Base-by-base conservation (phyloP, 2,888 invertebrate species). In the Cryptophagus acutangulus region DNA sequence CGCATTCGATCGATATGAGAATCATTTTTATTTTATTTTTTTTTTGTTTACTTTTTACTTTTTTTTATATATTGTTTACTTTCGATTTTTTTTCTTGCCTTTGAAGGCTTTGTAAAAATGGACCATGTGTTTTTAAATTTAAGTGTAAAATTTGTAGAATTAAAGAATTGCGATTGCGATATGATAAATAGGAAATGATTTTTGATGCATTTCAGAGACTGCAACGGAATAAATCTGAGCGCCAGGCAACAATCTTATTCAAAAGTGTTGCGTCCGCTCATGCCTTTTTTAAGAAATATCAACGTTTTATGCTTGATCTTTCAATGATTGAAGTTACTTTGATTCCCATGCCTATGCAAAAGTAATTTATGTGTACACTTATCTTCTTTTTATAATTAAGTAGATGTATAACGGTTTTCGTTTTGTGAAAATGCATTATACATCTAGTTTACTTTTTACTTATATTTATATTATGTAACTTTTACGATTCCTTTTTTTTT, bases 211-310 rank as follows among this genome's bases (percentile, higher is more conserved):
- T 66, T 58, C 68, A 70, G 70, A 69, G 62, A 48, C 57, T 69
- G 42, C 63, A 65, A 56, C 62, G 69, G 63, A 61, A 63, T 46
- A 57, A 63, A 50, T 57, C 61, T 52, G 62, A 64, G 55, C 62
- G 66, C 45, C 65, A 65, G 56, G 68, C 67, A 57, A 74, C 71
- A 48, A 71, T 75, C 54, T 68, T 70, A 51, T 75, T 75, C 67
- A 72, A 72, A 63, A 74, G 72, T 49, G 71, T 73, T 59, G 70
- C 72, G 47, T 71, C 74, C 47, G 75, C 75, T 51, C 69, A 71
- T 62, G 70, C 71, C 45, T 75, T 75, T 69, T 73, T 69, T 66
- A 73, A 74, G 63, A 73, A 73, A 64, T 75, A 74, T 59, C 74
- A 74, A 51, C 73, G 74, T 33, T 71, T 72, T 67, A 74, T 74